These are phyloP conservation scores for Corythoichthys intestinalis DNA, from an alignment of 2,113 vertebrate species.

Conservation along the genomic window DNA sequence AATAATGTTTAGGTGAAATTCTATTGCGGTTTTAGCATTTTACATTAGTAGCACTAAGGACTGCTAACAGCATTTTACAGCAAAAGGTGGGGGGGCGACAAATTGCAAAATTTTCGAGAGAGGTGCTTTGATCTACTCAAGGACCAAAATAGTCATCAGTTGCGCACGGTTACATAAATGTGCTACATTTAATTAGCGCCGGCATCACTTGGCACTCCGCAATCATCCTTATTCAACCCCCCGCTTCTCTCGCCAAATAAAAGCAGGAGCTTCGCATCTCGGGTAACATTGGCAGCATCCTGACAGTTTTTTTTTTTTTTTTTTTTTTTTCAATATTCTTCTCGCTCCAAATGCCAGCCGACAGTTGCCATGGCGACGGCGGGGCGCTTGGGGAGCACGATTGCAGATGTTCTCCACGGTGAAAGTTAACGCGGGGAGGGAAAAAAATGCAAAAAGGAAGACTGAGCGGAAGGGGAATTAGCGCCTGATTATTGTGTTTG, in stretches of 20 bases:
- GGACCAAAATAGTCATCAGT: neutral
- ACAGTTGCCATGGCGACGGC: slow-evolving; percentile 65
- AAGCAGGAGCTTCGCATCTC: neutral
- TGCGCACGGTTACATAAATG: neutral
- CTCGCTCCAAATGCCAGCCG: slow-evolving; percentile 45
- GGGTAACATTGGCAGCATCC: slow-evolving; percentile 22
- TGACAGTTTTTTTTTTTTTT: slow-evolving; percentile 31
- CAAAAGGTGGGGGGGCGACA: too few species aligned
- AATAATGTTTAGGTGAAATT: too few species aligned
- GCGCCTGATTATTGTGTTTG: slow-evolving; percentile 13
- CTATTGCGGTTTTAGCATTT: neutral
- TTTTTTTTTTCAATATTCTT: slow-evolving; percentile 32
- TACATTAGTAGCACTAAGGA: neutral
- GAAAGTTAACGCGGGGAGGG: slow-evolving; percentile 30
- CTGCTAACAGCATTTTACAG: neutral
- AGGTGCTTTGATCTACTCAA: neutral
- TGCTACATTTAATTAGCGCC: neutral
- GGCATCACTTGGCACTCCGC: neutral
- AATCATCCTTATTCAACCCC: neutral
- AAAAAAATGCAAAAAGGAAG: slow-evolving; percentile 15
- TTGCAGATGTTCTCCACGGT: slow-evolving; percentile 53
- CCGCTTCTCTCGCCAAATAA: neutral
- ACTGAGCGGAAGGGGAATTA: slow-evolving; percentile 39
- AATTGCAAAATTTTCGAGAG: neutral
- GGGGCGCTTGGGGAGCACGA: slow-evolving; percentile 53